Evolutionary conservation across 2,113 vertebrate species (phyloP).

Genomic region (Oxyruncus cristatus): DNA sequence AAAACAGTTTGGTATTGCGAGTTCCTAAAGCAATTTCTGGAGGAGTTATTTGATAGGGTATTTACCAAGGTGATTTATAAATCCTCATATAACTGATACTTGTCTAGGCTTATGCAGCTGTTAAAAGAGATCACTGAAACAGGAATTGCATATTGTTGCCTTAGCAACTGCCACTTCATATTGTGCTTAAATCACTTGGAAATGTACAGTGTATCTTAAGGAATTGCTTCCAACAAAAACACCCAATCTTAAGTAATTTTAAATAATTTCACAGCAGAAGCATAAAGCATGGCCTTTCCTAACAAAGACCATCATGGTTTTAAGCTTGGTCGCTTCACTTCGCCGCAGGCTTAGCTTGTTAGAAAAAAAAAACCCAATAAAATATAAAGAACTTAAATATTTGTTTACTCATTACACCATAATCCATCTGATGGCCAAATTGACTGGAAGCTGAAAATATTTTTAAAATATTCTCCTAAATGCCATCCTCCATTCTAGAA

Average conservation of each 20-base stretch:
- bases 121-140: background rate
- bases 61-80: constrained; percentile 27
- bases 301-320: background rate
- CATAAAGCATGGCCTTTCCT: background rate
- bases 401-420: background rate
- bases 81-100: background rate
- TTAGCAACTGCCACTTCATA: constrained; percentile 55
- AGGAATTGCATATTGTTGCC: constrained; percentile 34
- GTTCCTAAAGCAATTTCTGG: background rate
- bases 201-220: background rate
- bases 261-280: background rate
- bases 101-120: constrained; percentile 28
- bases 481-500: background rate
- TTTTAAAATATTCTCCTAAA: background rate
- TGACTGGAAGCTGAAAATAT: background rate
- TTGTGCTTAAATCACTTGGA: constrained; percentile 29
- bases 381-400: background rate
- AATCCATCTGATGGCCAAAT: background rate
- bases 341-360: background rate
- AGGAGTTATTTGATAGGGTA: constrained; percentile 7
- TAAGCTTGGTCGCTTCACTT: background rate
- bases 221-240: background rate
- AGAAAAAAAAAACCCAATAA: background rate
- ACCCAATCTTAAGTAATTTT: background rate
- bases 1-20: background rate